A percentile compares a stretch with the other conserved stretches of the same genome.
phyloP scores from a whole-genome alignment of 2,888 invertebrate species.

The Antheraea assamensis region DNA sequence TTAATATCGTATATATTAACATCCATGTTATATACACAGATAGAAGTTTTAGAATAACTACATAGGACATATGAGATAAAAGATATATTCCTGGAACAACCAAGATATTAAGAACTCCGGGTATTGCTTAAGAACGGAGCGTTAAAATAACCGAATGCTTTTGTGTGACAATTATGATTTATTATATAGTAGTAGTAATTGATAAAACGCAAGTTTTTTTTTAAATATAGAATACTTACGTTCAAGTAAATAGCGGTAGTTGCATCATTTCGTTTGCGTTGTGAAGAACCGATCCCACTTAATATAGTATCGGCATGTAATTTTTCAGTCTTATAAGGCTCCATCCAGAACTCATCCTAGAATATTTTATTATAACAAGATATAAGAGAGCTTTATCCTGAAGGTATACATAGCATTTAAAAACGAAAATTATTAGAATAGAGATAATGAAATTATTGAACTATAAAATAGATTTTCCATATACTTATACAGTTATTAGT shows the following conservation, averaged over 20 bases:
- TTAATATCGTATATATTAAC: too few species aligned
- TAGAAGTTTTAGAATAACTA: too few species aligned
- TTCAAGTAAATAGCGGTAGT: conserved; percentile 74
- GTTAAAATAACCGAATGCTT: not conserved
- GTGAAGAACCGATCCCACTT: conserved; percentile 64
- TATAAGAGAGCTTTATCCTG: not conserved
- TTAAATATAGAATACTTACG: conserved; percentile 45
- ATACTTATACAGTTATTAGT: not conserved
- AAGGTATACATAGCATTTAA: not conserved
- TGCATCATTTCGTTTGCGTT: conserved; percentile 59
- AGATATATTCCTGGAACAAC: too few species aligned
- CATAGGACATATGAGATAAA: too few species aligned
- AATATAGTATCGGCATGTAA: conserved; percentile 59
- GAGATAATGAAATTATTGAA: not conserved
- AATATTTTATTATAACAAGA: conserved; percentile 25
- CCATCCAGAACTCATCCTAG: conserved; percentile 77
- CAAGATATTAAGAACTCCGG: not conserved
- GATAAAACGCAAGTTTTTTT: not conserved
- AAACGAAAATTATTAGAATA: not conserved
- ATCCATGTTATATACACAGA: too few species aligned
- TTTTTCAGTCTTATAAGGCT: conserved; percentile 65
- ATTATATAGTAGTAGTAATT: not conserved
- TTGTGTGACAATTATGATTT: not conserved
- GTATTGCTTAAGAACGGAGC: not conserved
- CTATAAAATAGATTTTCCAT: not conserved